Base-by-base conservation (phyloP, 2,797 vertebrate genomes). In the Coilia nasus region DNA sequence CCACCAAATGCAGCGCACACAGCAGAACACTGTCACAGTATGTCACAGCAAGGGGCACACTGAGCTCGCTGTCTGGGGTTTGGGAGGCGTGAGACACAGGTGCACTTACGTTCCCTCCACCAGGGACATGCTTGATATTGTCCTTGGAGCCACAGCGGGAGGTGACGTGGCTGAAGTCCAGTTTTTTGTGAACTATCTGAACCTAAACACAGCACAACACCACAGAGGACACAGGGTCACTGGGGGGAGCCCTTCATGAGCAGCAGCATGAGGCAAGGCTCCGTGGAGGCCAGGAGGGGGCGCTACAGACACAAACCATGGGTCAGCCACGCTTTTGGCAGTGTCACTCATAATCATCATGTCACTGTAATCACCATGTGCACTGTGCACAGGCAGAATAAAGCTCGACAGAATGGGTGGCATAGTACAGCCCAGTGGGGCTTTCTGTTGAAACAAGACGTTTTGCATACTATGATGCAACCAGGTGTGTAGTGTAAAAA, bases 41-140 rank as follows among this genome's bases (percentile, higher is more conserved):
- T 78, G 6, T 21, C 0, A 9, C 25, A 11, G 6, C 35, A n/a
- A 78, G 71, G 17, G 71, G 71, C 17, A 41, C 31, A 78, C 35
- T 78, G 71, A 21, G 41, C 71, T 35, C 71, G 23, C 17, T 35
- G 19, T 78, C 71, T 78, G 35, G 31, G 71, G 50, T 54, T 54
- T 21, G 3, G 25, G 21, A 9, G 7, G 5, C 23, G 19, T 41
- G 41, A 41, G 35, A 25, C 19, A 15, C 62, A 44, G 21, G 71
- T 57, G 89, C 94, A 95, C 98, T 98, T 97, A 99, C 98, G 94
- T 99, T 98, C 93, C 98, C 98, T 95, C 98, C 98, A 95, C 98
- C 98, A 94, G 98, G 98, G 95, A 99, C 96, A 97, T 99, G 98
- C 97, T 99, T 99, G 95, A 99, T 99, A 97, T 99, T 99, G 97